A percentile compares a stretch with the other conserved stretches of the same genome.
Evolutionary conservation across 2,113 vertebrate species (phyloP).

Genomic region (Calidris pugnax): DNA sequence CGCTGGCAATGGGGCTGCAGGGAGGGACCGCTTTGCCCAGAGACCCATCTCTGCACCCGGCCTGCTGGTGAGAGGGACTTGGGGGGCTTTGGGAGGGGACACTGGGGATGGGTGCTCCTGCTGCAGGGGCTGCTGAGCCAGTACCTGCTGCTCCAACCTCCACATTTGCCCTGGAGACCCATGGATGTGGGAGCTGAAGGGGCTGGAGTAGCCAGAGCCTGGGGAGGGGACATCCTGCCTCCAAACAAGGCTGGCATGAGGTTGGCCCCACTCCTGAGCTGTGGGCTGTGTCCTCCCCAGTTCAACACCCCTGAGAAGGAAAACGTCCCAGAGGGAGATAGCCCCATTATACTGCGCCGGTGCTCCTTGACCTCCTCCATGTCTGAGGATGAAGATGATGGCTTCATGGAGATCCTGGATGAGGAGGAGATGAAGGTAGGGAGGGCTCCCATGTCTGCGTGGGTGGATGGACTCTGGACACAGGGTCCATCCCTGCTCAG

Average conservation of each 20-base stretch:
- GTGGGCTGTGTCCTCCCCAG: background rate
- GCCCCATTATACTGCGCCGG: slow-evolving; percentile 71
- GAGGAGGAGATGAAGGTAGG: slow-evolving; percentile 75
- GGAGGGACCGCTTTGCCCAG: slow-evolving; percentile 75
- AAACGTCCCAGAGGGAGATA: slow-evolving; percentile 57
- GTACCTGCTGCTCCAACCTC: background rate
- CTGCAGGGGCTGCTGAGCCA: background rate
- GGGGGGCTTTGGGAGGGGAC: rapidly evolving
- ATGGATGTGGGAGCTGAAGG: background rate
- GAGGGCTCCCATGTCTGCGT: too few species aligned
- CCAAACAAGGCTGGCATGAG: background rate
- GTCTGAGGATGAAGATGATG: slow-evolving; percentile 79
- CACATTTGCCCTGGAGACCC: background rate
- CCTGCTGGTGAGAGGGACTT: slow-evolving; percentile 78
- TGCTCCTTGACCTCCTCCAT: slow-evolving; percentile 73
- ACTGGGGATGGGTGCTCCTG: background rate
- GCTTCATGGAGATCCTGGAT: slow-evolving; percentile 86
- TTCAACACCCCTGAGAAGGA: slow-evolving; percentile 48
- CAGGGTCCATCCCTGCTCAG: background rate
- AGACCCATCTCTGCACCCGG: slow-evolving; percentile 84
- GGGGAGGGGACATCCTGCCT: background rate
- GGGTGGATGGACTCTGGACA: background rate
- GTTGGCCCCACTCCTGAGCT: background rate
- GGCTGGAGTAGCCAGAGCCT: background rate
- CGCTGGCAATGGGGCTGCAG: slow-evolving; percentile 23